Percentiles rank a stretch among this genome's conserved stretches.
These are phyloP conservation scores for Lanius ludovicianus DNA, from an alignment of 2,113 vertebrate species.

Conservation along the genomic window DNA sequence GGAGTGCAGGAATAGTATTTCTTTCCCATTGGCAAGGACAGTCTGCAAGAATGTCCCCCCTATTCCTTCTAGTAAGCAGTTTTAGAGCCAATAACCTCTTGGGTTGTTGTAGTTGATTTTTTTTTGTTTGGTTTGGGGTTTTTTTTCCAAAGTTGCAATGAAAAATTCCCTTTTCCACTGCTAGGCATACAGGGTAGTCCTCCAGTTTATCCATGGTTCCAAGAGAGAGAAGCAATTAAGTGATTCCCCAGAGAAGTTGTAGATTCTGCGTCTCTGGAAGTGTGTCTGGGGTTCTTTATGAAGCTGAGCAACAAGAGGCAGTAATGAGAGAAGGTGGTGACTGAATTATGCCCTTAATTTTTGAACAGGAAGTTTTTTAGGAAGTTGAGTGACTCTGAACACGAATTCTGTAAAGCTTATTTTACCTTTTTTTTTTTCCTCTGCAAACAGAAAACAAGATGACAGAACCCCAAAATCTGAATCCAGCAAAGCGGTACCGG, in stretches of 20 bases:
- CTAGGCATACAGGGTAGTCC: not conserved
- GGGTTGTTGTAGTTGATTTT: not conserved
- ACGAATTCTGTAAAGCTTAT: not conserved
- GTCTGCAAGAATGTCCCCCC: not conserved
- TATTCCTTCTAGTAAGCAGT: not conserved
- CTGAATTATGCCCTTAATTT: not conserved
- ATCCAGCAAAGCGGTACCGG: slow-evolving; percentile 81
- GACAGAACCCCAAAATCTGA: slow-evolving; percentile 82
- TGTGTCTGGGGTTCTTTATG: not conserved
- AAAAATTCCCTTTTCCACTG: not conserved
- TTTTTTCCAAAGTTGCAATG: not conserved
- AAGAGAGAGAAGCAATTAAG: not conserved
- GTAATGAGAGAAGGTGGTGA: not conserved
- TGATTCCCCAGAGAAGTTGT: not conserved
- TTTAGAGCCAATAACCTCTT: not conserved
- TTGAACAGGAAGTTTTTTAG: not conserved
- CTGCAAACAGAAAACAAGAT: slow-evolving; percentile 56
- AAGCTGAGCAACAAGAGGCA: not conserved
- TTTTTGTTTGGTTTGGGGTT: not conserved
- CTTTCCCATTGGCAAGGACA: not conserved
- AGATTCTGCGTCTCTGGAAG: not conserved
- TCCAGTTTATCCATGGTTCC: not conserved
- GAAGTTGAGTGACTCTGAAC: not conserved
- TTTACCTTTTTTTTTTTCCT: not conserved
- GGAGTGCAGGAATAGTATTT: not conserved